A percentile compares a stretch with the other conserved stretches of the same genome.
Conservation (phyloP, 30 jellyfish, hydroid and myxozoan genomes). For the Cassiopea xamachana region DNA sequence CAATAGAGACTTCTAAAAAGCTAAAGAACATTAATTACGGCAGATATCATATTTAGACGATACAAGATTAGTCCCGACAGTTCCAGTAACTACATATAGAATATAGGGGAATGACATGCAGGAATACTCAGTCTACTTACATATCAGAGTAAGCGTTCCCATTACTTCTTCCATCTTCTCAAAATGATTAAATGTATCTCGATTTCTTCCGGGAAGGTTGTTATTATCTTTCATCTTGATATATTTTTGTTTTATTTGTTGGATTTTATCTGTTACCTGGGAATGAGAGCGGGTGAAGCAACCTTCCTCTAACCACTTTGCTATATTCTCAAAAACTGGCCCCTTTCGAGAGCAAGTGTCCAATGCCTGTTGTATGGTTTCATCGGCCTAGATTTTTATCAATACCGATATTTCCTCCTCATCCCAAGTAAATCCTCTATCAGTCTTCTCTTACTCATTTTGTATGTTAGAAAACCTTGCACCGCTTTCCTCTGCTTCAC, state of each 20-base stretch:
- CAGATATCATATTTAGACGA: no score
- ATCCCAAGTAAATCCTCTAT: slow-evolving; percentile 40
- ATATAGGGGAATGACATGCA: no score
- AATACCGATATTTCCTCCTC: slow-evolving; percentile 13
- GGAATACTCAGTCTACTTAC: no score
- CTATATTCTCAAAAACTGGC: slow-evolving; percentile 22
- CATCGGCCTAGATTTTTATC: slow-evolving; percentile 16
- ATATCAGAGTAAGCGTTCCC: no score
- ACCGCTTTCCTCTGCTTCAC: not conserved
- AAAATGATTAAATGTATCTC: slow-evolving; percentile 22
- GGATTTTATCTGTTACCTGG: slow-evolving; percentile 34
- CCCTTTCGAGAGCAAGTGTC: slow-evolving; percentile 35
- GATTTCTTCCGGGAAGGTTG: slow-evolving; percentile 31
- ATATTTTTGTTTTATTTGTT: slow-evolving; percentile 25
- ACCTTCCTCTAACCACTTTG: slow-evolving; percentile 19
- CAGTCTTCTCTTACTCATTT: not conserved
- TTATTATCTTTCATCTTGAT: slow-evolving; percentile 36
- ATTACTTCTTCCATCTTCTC: not conserved
- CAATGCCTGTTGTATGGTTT: slow-evolving; percentile 1
- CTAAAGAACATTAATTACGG: no score
- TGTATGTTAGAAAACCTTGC: not conserved
- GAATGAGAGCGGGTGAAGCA: not conserved
- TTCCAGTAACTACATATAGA: no score
- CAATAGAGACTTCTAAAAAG: no score
- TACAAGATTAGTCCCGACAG: no score